Evolutionary conservation across 2,113 vertebrate genomes (phyloP).

Genomic region (Hippocampus zosterae): DNA sequence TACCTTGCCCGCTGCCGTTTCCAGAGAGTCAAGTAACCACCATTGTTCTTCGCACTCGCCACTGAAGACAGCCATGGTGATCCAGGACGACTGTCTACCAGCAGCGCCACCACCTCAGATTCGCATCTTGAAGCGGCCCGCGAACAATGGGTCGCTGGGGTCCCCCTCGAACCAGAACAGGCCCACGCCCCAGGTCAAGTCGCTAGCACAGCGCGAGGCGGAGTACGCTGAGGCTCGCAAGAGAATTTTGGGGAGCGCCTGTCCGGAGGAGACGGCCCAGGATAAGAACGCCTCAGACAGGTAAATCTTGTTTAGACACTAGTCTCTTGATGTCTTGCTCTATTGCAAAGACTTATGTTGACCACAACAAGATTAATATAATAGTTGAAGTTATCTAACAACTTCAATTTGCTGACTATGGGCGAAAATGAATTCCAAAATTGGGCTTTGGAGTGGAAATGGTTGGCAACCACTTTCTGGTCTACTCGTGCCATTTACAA

Average conservation of each 20-base stretch:
- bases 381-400: no score
- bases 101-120: slow-evolving; percentile 88
- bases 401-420: no score
- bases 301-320: slow-evolving; percentile 61
- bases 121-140: slow-evolving; percentile 92
- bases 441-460: neutral
- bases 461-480: neutral
- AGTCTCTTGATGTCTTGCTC: neutral
- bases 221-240: slow-evolving; percentile 95
- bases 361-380: neutral
- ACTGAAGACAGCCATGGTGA: slow-evolving; percentile 85
- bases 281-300: slow-evolving; percentile 83
- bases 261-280: slow-evolving; percentile 87
- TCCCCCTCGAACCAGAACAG: slow-evolving; percentile 74
- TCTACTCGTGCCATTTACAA: neutral
- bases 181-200: slow-evolving; percentile 85
- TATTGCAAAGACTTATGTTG: neutral
- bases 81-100: slow-evolving; percentile 89
- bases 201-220: slow-evolving; percentile 90
- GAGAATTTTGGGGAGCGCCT: slow-evolving; percentile 92
- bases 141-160: slow-evolving; percentile 85
- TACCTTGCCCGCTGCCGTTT: neutral
- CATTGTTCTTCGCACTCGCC: slow-evolving; percentile 67
- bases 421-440: no score
- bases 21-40: slow-evolving; percentile 78